Evolutionary conservation across 2,888 invertebrate genomes (phyloP).

Genomic region (Loripinus fragilis): DNA sequence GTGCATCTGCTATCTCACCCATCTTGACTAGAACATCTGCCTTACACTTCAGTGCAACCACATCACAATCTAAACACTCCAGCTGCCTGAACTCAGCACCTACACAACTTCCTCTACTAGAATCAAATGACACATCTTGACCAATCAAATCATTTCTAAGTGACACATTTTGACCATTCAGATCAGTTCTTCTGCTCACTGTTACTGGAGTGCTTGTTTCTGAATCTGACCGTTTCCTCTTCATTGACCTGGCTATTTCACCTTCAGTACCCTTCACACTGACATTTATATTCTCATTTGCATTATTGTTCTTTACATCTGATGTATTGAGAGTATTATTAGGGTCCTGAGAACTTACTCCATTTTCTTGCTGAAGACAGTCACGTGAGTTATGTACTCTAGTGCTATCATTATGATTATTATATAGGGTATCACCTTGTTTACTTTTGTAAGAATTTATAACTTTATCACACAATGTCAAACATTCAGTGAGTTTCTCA

Average conservation of each 20-base stretch:
- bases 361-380: not conserved
- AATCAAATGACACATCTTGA: not conserved
- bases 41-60: conserved; percentile 55
- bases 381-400: not conserved
- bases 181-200: not conserved
- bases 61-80: conserved; percentile 35
- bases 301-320: not conserved
- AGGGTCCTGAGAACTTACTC: not conserved
- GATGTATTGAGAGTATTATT: not conserved
- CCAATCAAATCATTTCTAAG: not conserved
- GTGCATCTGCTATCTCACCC: conserved; percentile 51
- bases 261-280: not conserved
- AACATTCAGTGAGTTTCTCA: conserved; percentile 55
- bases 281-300: not conserved
- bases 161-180: not conserved
- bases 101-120: too few species aligned
- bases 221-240: conserved; percentile 4
- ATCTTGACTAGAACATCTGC: conserved; percentile 58
- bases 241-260: not conserved
- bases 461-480: conserved; percentile 58
- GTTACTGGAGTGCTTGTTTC: not conserved
- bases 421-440: not conserved
- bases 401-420: not conserved
- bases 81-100: not conserved
- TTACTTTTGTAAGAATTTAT: conserved; percentile 46